These are phyloP conservation scores for Bombus difficillimus DNA, from an alignment of 1,140 invertebrate genomes.

Conservation along the genomic window DNA sequence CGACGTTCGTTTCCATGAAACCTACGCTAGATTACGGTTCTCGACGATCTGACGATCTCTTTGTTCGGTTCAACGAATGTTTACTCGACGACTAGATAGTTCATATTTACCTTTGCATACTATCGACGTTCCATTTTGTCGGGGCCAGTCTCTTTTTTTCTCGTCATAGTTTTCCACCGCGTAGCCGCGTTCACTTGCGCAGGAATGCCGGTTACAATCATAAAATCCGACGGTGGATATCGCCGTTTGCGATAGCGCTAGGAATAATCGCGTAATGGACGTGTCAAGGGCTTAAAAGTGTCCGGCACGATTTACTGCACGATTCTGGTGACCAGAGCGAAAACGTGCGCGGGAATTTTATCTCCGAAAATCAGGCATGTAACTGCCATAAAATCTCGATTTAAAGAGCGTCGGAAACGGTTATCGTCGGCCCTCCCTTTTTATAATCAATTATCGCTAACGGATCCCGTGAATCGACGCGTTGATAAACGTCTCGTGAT, in stretches of 20 bases:
- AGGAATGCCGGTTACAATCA: constrained; percentile 29
- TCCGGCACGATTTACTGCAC: constrained; percentile 37
- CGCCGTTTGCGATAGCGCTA: constrained; percentile 19
- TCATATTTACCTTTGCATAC: constrained; percentile 9
- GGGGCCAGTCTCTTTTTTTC: neutral
- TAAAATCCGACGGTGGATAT: constrained; percentile 51
- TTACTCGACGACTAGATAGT: neutral
- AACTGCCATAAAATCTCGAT: constrained; percentile 44
- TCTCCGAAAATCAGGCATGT: constrained; percentile 47
- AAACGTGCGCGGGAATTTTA: constrained; percentile 47
- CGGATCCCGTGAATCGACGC: constrained; percentile 25
- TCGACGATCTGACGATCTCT: neutral
- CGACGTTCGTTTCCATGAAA: neutral
- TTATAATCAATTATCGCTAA: constrained; percentile 49
- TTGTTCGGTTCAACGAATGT: neutral
- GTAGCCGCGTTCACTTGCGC: neutral
- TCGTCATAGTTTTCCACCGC: neutral
- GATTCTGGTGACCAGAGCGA: constrained; percentile 20
- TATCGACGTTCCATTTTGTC: constrained; percentile 8
- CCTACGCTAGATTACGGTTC: neutral
- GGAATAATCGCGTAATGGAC: constrained; percentile 57
- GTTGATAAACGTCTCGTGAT: constrained; percentile 41
- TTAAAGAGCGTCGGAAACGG: constrained; percentile 46
- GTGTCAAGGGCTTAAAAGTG: constrained; percentile 52
- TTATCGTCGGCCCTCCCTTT: constrained; percentile 24